Base-by-base conservation (phyloP, 2,888 invertebrate genomes). In the Choreutis nemorana region DNA sequence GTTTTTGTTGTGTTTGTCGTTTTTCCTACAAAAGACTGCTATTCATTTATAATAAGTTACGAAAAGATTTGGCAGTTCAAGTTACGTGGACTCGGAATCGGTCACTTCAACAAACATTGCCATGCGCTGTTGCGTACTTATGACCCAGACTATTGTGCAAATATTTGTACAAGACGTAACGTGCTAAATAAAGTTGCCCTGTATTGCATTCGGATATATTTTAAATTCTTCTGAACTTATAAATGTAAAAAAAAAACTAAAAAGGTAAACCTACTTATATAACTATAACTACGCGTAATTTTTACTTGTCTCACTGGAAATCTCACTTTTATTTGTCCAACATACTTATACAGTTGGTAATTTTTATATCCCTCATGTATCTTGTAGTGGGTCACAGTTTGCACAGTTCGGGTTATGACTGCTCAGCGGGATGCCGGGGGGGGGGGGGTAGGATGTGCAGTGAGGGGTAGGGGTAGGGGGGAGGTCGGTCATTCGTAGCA, bases 401-500 rank as follows among this genome's bases (percentile, higher is more conserved):
- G 67, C 72, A 68, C 67, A 67, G 58, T 66, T 67, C 64, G 65
- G 67, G 67, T 61, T 66, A 65, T 66, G 61, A 63, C 59, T 62
- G 57, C 50, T 51, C 60, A 54, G 46, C 37, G 26, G 5, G 43
- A 40, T 28, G 55, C 47, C 37, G 26, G 5, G 43, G 40, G 27
- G 10, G 2, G 33, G 41, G 36, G 41, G 26, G 14, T 10, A 34
- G 26, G 13, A 4, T 8, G 15, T 4, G 26, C 37, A 46, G 47
- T 54, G 52, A 52, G 47, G 36, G 33, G 48, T 37, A 48, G 39
- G 48, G 46, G 45, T 37, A 45, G 46, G 39, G 34, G 39, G 48
- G 44, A 73, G 72, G 72, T 62, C 72, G 78, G 78, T 78, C 78
- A 78, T 78, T 78, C n/a, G n/a, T n/a, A 73, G 71, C 73, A 66